Evolutionary conservation across 2,113 vertebrate genomes (phyloP).

Genomic region (Paradoxurus hermaphroditus): DNA sequence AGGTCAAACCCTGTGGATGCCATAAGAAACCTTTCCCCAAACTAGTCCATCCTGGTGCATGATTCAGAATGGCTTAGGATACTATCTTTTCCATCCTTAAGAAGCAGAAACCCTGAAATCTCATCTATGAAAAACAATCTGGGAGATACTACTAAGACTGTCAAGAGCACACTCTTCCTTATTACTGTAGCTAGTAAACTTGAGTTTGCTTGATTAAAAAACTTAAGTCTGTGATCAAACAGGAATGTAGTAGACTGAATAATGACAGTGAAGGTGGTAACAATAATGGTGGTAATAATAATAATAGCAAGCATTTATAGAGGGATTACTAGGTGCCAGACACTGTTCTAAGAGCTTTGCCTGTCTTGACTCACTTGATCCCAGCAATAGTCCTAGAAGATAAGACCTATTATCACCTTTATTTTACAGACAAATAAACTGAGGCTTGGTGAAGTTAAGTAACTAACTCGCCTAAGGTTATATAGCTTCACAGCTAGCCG

Average conservation of each 20-base stretch:
- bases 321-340: neutral
- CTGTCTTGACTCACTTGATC: neutral
- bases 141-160: neutral
- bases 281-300: neutral
- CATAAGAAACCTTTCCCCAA: conserved; percentile 2
- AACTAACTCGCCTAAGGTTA: neutral
- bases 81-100: neutral
- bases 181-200: neutral
- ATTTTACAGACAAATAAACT: neutral
- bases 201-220: neutral
- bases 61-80: neutral
- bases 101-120: neutral
- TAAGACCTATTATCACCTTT: neutral
- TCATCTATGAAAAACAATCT: neutral
- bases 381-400: neutral
- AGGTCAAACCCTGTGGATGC: neutral
- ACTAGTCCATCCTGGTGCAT: neutral
- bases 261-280: neutral
- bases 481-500: neutral
- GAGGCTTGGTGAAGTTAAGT: neutral
- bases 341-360: neutral
- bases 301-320: neutral
- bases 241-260: neutral
- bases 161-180: neutral
- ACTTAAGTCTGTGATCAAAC: neutral